Percentiles rank a stretch among this genome's conserved stretches.
These are phyloP conservation scores for Coptodon rendalli DNA, from an alignment of 2,113 vertebrate species.

Conservation along the genomic window DNA sequence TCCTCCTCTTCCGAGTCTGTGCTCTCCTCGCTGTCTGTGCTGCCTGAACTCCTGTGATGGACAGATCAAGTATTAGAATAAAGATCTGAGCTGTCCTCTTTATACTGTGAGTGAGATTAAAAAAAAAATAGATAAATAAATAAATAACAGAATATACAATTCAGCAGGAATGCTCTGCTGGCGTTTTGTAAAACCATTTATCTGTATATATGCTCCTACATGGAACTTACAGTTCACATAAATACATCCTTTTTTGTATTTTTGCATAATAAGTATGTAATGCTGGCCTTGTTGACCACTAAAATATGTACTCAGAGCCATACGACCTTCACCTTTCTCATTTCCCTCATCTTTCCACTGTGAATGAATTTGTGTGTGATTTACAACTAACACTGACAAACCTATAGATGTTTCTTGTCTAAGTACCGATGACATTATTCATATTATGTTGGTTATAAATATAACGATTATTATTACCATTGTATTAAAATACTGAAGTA, in stretches of 20 bases:
- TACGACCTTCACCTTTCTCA: neutral
- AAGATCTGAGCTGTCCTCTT: neutral
- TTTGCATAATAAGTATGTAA: neutral
- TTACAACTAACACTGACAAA: neutral
- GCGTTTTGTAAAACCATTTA: neutral
- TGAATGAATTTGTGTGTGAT: neutral
- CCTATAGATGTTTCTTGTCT: neutral
- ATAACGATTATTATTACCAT: neutral
- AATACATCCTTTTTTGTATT: neutral
- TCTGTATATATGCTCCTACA: neutral
- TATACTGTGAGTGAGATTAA: neutral
- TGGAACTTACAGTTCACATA: neutral
- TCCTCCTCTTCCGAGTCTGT: constrained; percentile 98
- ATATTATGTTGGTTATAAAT: neutral
- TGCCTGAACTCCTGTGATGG: constrained; percentile 83
- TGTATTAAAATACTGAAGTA: neutral
- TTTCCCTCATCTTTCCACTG: neutral
- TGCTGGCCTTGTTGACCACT: neutral
- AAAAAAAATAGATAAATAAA: neutral
- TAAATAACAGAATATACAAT: neutral
- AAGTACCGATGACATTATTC: neutral
- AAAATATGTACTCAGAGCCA: neutral
- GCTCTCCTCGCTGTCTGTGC: constrained; percentile 97
- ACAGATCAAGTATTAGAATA: neutral
- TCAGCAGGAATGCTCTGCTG: neutral